Conservation (phyloP, 2,888 invertebrate genomes). For the Timema cristinae region DNA sequence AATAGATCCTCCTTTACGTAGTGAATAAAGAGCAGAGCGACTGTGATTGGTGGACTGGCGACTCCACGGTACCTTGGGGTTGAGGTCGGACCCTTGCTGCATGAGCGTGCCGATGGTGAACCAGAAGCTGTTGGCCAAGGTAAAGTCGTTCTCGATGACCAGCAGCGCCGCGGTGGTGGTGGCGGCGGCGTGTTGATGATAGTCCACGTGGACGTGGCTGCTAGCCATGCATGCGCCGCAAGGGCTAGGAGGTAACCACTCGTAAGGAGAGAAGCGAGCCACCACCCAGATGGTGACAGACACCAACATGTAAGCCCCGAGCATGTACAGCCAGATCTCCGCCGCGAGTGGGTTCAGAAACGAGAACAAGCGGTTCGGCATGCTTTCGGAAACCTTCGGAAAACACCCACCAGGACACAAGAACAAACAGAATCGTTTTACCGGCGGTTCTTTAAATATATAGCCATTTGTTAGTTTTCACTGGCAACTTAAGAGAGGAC, state of each 20-base stretch:
- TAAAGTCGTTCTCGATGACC: constrained; percentile 54
- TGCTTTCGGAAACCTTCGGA: constrained; percentile 45
- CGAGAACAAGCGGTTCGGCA: constrained; percentile 50
- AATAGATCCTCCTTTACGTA: too few species aligned
- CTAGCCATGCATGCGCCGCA: constrained; percentile 20
- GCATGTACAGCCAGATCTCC: constrained; percentile 55
- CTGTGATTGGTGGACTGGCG: constrained; percentile 39
- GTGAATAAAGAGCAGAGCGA: too few species aligned
- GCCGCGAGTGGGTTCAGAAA: constrained; percentile 56
- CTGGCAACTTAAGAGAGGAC: too few species aligned
- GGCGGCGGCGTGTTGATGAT: not conserved
- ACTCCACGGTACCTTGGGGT: constrained; percentile 56
- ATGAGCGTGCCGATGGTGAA: constrained; percentile 57
- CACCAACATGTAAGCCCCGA: constrained; percentile 54
- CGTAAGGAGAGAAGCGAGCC: constrained; percentile 57
- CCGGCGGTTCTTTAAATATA: too few species aligned
- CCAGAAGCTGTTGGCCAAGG: constrained; percentile 55
- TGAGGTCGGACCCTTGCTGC: constrained; percentile 51
- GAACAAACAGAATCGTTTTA: too few species aligned
- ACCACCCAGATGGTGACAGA: constrained; percentile 53
- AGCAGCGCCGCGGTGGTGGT: constrained; percentile 37
- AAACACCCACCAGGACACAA: not conserved
- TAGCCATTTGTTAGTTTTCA: too few species aligned
- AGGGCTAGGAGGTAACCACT: constrained; percentile 46
- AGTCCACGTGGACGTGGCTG: constrained; percentile 18